Evolutionary conservation across 2,797 vertebrate genomes (phyloP), one percentile per base, ranked within the genome.

Genomic region (Glyptemys insculpta): DNA sequence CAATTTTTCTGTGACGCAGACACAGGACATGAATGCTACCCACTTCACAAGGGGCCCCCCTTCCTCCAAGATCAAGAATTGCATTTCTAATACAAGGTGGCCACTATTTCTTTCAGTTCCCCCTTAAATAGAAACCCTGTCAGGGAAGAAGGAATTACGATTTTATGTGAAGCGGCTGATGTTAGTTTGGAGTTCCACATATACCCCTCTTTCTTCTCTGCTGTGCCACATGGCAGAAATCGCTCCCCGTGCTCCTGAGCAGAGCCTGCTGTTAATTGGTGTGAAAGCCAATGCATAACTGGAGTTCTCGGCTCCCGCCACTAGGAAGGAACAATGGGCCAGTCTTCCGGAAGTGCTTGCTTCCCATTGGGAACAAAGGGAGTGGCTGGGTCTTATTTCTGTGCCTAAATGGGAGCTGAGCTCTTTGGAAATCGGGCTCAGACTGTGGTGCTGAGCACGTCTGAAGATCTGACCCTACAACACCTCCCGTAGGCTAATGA

Each of bases 121-220:
- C 68, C 68, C 91, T 83, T 44, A 94, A 94, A 57, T 1, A 0
- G 62, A 10, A 86, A 72, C 76, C 41, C 87, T 85, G 54, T 21
- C 87, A 34, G 72, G 72, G 76, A 95, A 89, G 72, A 81, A 91
- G 78, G 54, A 94, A 92, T 81, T 85, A 68, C 93, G 78, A 92
- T 88, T 65, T 59, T 85, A 79, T 91, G 81, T 83, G 89, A 57
- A 0, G 0, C 72, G 80, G 74, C 81, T 96, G 89, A 93, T 50
- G 54, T 56, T 89, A 96, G 81, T 80, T 50, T 91, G 85, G 3
- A 91, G 95, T 92, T 95, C 94, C 92, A 94, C 92, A 95, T 90
- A 86, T 89, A 88, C 31, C 29, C 44, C 85, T 80, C 82, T 92
- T 92, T 94, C 96, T 94, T 94, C 14, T 78, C 44, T 91, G 85